phyloP scores from a whole-genome alignment of 2,888 invertebrate genomes.

The Sphaerophoria taeniata region DNA sequence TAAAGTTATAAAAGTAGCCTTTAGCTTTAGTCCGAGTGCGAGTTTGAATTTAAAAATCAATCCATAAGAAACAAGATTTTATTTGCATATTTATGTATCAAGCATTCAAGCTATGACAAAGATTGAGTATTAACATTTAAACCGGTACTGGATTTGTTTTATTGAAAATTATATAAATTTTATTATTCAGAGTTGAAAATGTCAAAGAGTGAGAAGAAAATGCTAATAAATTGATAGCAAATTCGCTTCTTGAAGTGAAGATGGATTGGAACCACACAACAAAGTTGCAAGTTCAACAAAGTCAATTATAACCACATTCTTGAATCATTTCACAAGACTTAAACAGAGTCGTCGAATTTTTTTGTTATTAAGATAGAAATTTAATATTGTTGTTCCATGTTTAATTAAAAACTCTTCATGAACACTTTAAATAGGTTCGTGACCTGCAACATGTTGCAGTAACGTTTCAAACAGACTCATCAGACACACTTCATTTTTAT shows the following conservation, averaged over 20 bases:
- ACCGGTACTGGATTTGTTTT: constrained; percentile 42
- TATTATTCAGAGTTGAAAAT: constrained; percentile 32
- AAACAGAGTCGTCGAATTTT: not conserved
- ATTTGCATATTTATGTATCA: constrained; percentile 50
- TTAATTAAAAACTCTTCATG: not conserved
- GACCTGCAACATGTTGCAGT: constrained; percentile 27
- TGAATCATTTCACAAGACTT: not conserved
- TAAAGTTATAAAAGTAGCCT: constrained; percentile 1
- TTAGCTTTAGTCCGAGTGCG: constrained; percentile 12
- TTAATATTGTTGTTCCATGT: not conserved
- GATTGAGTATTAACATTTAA: constrained; percentile 28
- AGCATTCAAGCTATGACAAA: constrained; percentile 24
- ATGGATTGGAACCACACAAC: not conserved
- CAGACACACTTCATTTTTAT: not conserved
- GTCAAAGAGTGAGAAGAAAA: constrained; percentile 47
- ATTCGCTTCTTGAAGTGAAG: constrained; percentile 6
- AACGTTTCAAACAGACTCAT: constrained; percentile 45
- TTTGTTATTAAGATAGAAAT: not conserved
- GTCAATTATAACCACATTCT: constrained; percentile 15
- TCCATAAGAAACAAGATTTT: constrained; percentile 48
- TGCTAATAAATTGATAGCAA: constrained; percentile 25
- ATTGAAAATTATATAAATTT: not conserved
- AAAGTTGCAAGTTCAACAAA: constrained; percentile 11
- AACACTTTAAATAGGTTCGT: not conserved
- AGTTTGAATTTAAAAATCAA: constrained; percentile 25